Evolutionary conservation across 1,140 invertebrate genomes (phyloP).

Genomic region (Zophobas morio): DNA sequence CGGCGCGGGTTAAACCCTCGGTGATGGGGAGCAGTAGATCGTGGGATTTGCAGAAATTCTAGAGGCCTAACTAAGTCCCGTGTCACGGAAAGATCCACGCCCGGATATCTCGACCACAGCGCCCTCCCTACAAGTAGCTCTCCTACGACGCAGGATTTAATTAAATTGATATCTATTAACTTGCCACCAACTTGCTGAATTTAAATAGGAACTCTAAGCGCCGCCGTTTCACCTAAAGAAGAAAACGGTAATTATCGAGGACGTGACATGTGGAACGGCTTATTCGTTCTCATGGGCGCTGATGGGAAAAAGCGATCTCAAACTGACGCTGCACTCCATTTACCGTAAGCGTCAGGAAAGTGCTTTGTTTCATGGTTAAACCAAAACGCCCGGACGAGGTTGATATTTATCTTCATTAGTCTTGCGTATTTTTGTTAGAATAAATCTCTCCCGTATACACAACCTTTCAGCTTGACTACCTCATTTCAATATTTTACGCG

Average conservation of each 20-base stretch:
- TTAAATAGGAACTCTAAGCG: conserved; percentile 44
- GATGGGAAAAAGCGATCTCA: background rate
- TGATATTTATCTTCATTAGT: conserved; percentile 40
- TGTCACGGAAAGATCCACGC: conserved; percentile 51
- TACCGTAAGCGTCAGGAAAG: conserved; percentile 5
- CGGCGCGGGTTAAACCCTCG: conserved; percentile 46
- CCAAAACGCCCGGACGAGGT: conserved; percentile 32
- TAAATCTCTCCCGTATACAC: conserved; percentile 32
- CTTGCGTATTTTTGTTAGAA: conserved; percentile 37
- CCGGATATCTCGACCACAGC: conserved; percentile 51
- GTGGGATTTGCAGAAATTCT: conserved; percentile 52
- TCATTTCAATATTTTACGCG: conserved; percentile 41
- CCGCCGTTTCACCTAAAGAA: background rate
- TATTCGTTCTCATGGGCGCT: conserved; percentile 5
- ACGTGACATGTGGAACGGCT: conserved; percentile 8
- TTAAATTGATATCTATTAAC: conserved; percentile 60
- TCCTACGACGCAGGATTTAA: conserved; percentile 50
- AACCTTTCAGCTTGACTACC: conserved; percentile 36
- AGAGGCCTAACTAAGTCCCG: conserved; percentile 50
- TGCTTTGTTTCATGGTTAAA: conserved; percentile 34
- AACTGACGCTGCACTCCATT: conserved; percentile 5
- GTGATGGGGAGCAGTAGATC: conserved; percentile 51
- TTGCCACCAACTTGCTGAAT: conserved; percentile 52
- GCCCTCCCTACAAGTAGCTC: conserved; percentile 44
- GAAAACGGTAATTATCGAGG: conserved; percentile 21